A percentile compares a stretch with the other conserved stretches of the same genome.
phyloP scores from a whole-genome alignment of 92 coral and sea anemone genomes.

The Umimayanthus kanabou region DNA sequence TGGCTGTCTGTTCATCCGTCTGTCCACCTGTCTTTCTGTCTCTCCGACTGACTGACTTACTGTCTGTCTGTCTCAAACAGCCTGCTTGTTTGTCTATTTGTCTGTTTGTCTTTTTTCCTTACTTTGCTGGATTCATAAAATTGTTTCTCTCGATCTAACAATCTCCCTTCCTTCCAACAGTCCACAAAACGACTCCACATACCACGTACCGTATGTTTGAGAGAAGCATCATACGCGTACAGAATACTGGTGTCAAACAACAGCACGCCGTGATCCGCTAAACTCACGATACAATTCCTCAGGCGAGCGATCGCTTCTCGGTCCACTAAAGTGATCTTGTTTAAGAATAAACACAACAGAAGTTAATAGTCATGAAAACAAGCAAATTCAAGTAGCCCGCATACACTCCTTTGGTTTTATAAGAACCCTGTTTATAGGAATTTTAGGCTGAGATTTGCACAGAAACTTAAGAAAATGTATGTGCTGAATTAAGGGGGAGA shows the following conservation, averaged over 20 bases:
- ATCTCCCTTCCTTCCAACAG: no score
- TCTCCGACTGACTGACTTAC: not conserved
- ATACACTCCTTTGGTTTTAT: no score
- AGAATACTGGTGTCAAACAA: slow-evolving; percentile 84
- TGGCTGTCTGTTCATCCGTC: not conserved
- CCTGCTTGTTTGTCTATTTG: not conserved
- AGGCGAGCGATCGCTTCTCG: slow-evolving; percentile 89
- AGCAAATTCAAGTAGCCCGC: no score
- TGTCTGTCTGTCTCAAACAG: slow-evolving; percentile 8
- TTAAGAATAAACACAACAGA: not conserved
- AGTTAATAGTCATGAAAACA: not conserved
- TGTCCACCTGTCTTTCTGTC: not conserved
- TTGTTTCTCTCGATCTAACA: slow-evolving; percentile 6
- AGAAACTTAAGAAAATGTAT: no score
- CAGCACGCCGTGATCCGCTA: slow-evolving; percentile 82
- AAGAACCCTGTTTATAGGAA: no score
- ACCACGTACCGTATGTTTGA: slow-evolving; percentile 73
- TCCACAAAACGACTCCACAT: not conserved
- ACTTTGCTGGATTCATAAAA: not conserved
- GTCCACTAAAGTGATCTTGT: slow-evolving; percentile 70
- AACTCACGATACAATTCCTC: slow-evolving; percentile 85
- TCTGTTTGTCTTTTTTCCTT: not conserved
- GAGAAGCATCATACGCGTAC: slow-evolving; percentile 86
- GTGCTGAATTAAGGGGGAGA: no score
- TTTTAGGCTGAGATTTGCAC: no score